These are phyloP conservation scores for Anolis apletophallus DNA, from an alignment of 2,797 vertebrate genomes.

Conservation along the genomic window DNA sequence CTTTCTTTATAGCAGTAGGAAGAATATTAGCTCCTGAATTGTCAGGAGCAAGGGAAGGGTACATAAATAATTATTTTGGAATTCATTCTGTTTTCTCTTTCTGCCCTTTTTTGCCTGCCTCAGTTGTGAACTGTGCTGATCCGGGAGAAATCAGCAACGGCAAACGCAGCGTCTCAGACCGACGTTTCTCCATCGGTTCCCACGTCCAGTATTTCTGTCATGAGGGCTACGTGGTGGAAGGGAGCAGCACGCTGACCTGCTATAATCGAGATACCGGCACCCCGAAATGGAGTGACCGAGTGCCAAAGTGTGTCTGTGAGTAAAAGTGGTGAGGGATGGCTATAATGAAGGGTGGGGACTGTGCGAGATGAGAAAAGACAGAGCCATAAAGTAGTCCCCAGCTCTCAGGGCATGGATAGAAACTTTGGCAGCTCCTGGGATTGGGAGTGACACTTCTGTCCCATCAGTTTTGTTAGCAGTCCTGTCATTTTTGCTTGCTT, in stretches of 20 bases:
- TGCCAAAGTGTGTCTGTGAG: constrained; percentile 94
- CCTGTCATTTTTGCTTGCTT: not conserved
- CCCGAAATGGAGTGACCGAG: constrained; percentile 94
- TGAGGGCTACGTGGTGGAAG: constrained; percentile 91
- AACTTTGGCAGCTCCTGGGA: too few relatives aligned
- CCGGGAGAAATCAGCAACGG: constrained; percentile 92
- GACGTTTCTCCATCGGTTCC: constrained; percentile 88
- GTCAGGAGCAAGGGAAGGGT: not conserved
- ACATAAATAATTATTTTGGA: not conserved
- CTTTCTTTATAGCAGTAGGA: not conserved
- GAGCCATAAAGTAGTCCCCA: not conserved
- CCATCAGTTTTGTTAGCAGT: too few relatives aligned
- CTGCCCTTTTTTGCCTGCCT: constrained; percentile 5
- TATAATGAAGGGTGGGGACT: not conserved
- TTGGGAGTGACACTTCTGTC: not conserved
- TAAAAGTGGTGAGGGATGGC: constrained; percentile 44
- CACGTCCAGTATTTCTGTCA: constrained; percentile 92
- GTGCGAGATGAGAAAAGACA: not conserved
- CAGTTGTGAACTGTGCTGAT: constrained; percentile 91
- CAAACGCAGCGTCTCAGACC: constrained; percentile 85
- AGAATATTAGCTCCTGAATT: not conserved
- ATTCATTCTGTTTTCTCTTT: not conserved
- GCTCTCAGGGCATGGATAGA: too few relatives aligned
- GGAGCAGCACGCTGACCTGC: constrained; percentile 89
- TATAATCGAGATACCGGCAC: constrained; percentile 90